Percentiles rank a stretch among this genome's conserved stretches.
phyloP scores from a whole-genome alignment of 2,113 vertebrate genomes.

The Python bivittatus region DNA sequence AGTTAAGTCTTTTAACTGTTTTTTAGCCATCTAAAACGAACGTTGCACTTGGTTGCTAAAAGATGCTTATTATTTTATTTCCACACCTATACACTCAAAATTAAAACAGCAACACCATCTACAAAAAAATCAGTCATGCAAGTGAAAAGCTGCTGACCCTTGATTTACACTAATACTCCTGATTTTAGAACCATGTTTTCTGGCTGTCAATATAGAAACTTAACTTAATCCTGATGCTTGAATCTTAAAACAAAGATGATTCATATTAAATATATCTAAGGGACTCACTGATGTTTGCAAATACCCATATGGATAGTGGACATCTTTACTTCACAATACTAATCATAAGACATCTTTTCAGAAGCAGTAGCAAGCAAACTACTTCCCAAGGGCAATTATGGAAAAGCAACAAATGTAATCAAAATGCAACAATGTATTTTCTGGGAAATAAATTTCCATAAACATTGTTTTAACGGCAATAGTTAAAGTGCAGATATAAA shows the following conservation, averaged over 20 bases:
- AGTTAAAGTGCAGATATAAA: background rate
- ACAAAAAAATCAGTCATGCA: background rate
- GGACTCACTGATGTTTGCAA: background rate
- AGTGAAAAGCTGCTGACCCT: background rate
- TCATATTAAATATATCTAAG: background rate
- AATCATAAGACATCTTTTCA: background rate
- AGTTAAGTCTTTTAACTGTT: background rate
- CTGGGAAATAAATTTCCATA: background rate
- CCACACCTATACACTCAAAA: background rate
- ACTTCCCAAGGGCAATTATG: background rate
- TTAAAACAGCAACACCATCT: background rate
- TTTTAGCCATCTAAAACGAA: background rate
- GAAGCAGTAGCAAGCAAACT: background rate
- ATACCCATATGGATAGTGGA: background rate
- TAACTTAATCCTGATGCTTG: background rate
- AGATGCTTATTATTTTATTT: background rate
- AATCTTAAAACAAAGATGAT: background rate
- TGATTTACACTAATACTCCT: background rate
- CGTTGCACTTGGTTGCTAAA: background rate
- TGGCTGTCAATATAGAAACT: background rate
- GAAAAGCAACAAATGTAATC: background rate
- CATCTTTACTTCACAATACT: background rate
- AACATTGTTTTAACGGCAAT: constrained; percentile 5
- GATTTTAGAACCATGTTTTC: background rate
- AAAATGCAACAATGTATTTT: background rate